Evolutionary conservation across 2,888 invertebrate species (phyloP), one percentile per base, ranked within the genome.

Genomic region (Mythimna vitellina): DNA sequence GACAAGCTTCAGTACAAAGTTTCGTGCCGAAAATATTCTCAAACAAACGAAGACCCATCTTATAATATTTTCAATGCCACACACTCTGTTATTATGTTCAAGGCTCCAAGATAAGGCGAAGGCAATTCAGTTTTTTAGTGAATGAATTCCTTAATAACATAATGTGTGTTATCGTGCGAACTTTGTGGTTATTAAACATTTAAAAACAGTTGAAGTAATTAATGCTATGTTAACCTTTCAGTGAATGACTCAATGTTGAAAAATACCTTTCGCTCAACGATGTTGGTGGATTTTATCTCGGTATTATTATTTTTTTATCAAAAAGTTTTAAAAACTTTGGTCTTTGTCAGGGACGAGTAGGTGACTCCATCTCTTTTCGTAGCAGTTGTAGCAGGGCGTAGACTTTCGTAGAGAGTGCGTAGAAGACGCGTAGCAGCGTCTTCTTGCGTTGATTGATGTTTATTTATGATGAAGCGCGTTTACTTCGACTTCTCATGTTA

Each of bases 51-150:
- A 75, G 72, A 72, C 20, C 46, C 78, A 67, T 78, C 85, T 62
- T 56, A 56, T 71, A 77, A 70, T 71, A 64, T 82, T 76, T 81
- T 82, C 85, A 85, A 86, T 81, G 85, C 81, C 83, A 80, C 61
- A 57, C 54, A 79, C 69, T 58, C 46, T 71, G 74, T 85, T 85
- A 85, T 86, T 85, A 85, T 81, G 46, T 82, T 80, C 85, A 85
- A 85, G 85, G 85, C 65, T 78, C 42, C 61, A 74, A 51, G 75
- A 86, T 80, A 86, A 84, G 64, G 56, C 70, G 69, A 74, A 82
- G 75, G 67, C 67, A 58, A 73, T 63, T 77, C 67, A 14, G 73
- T 84, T 84, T 80, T 42, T 79, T 82, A 82, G 57, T 78, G 60
- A 74, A 63, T 73, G 66, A 77, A 77, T 76, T 73, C 68, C 66